Evolutionary conservation across 2,113 vertebrate genomes (phyloP), one percentile per base, ranked within the genome.

Genomic region (Rhadina sibilatrix): DNA sequence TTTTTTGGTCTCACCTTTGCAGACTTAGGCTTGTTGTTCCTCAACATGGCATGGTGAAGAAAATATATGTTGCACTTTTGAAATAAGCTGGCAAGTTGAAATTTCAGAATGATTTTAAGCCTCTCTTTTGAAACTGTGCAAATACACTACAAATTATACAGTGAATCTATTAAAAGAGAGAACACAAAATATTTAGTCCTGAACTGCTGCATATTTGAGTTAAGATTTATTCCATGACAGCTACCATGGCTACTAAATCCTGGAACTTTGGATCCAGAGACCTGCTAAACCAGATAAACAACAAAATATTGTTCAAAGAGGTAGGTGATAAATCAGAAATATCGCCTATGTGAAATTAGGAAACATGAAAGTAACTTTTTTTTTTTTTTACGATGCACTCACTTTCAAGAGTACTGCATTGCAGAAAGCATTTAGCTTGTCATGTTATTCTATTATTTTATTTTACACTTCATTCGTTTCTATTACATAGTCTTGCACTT

Each of bases 391-490:
- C 59, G 35, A 84, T 86, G 22, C 70, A 56, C 52, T 90, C 37
- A 46, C 42, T 89, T 95, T 53, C 60, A 96, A 95, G 76, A 97
- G 87, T 38, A 91, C 57, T 90, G 82, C 68, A 91, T 20, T 97
- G 82, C 85, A 93, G 94, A 93, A 93, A 96, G 50, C 70, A 90
- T 91, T 97, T 95, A 93, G 76, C 74, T 96, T 97, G 90, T 97
- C 95, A 89, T 97, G 81, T 97, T 97, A 60, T 95, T 95, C 92
- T 97, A 96, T 97, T 97, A 97, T 94, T 97, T 97, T 95, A 92
- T 94, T 98, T 97, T 97, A 96, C 89, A 97, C 95, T 97, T 97
- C 96, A 97, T 97, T 97, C 50, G 31, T 98, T 98, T 97, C 97
- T 95, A 94, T 96, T 96, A 94, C 68, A 90, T 79, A 95, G 82